Evolutionary conservation across 2,888 invertebrate genomes (phyloP).

Genomic region (Cataglyphis livida): DNA sequence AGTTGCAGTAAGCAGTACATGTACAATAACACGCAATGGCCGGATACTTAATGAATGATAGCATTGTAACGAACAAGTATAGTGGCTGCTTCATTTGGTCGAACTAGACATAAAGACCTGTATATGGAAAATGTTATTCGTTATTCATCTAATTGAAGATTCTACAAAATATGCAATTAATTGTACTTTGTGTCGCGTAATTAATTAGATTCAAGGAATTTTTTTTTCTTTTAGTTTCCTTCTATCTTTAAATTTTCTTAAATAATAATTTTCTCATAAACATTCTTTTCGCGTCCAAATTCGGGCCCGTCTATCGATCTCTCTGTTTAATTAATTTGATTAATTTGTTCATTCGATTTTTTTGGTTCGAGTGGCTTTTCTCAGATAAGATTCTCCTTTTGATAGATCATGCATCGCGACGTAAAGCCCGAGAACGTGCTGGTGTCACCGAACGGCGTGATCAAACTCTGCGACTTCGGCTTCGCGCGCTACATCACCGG

Average conservation of each 20-base stretch:
- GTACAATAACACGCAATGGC: slow-evolving; percentile 25
- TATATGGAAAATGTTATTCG: neutral
- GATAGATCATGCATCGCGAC: slow-evolving; percentile 94
- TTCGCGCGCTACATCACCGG: slow-evolving; percentile 92
- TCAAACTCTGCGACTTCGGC: slow-evolving; percentile 96
- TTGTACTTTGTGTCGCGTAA: neutral
- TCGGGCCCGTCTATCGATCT: neutral
- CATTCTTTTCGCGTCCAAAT: neutral
- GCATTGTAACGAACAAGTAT: slow-evolving; percentile 51
- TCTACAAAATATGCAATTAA: neutral
- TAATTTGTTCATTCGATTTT: neutral
- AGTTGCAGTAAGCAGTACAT: slow-evolving; percentile 37
- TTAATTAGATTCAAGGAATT: neutral
- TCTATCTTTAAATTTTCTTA: neutral
- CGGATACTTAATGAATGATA: slow-evolving; percentile 55
- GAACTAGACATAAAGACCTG: neutral
- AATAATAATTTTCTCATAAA: neutral
- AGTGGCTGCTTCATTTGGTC: slow-evolving; percentile 29
- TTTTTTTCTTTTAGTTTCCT: neutral
- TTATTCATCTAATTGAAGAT: neutral
- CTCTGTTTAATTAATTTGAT: neutral
- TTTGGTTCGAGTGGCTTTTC: neutral
- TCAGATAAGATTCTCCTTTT: neutral
- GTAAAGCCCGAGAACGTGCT: slow-evolving; percentile 96
- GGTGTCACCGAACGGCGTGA: slow-evolving; percentile 92